A percentile compares a stretch with the other conserved stretches of the same genome.
These are phyloP conservation scores for Chymomyza costata DNA, from an alignment of 1,140 invertebrate genomes.

Conservation along the genomic window DNA sequence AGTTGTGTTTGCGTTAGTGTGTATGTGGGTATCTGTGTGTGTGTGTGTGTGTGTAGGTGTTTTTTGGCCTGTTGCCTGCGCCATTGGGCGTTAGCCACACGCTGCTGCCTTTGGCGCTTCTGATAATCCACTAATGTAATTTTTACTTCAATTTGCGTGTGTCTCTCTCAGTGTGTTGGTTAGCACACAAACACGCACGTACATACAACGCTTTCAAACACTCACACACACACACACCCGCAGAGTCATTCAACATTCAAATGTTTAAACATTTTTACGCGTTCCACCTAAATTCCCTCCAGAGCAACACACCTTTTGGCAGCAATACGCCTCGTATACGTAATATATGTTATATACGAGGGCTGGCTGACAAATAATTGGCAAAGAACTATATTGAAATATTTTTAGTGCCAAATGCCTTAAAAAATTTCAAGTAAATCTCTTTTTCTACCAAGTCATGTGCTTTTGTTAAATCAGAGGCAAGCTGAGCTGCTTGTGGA, in stretches of 20 bases:
- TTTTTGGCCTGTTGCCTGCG: conserved; percentile 36
- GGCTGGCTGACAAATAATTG: no score
- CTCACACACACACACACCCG: no score
- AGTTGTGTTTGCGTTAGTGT: not conserved
- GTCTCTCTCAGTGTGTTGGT: no score
- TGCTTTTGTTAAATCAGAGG: no score
- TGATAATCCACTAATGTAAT: conserved; percentile 65
- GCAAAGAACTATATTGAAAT: no score
- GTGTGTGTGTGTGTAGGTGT: not conserved
- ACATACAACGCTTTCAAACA: conserved; percentile 2
- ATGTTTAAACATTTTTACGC: conserved; percentile 45
- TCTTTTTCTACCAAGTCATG: no score
- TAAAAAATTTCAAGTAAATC: no score
- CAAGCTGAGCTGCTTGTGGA: no score
- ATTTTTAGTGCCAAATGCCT: no score
- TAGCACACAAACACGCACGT: conserved; percentile 1
- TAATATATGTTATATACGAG: not conserved
- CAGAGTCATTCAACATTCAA: not conserved
- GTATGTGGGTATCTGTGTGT: not conserved
- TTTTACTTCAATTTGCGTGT: conserved; percentile 43
- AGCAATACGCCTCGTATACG: not conserved
- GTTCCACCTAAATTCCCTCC: conserved; percentile 19
- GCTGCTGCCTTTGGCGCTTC: conserved; percentile 7
- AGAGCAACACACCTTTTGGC: conserved; percentile 7
- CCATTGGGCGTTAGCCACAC: conserved; percentile 24